Evolutionary conservation across 2,797 vertebrate species (phyloP).

Genomic region (Adelosebastes latens): DNA sequence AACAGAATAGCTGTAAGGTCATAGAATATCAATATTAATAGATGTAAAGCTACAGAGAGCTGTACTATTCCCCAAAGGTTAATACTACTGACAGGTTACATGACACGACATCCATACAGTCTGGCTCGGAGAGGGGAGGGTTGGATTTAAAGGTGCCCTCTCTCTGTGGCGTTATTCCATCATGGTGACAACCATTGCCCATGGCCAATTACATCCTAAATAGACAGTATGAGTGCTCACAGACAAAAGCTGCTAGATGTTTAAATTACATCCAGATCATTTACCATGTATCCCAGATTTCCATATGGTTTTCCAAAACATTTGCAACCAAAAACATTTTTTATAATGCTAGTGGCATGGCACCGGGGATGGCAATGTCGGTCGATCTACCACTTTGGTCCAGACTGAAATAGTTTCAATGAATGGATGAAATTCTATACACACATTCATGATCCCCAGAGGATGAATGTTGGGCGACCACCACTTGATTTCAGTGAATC

Average conservation of each 20-base stretch:
- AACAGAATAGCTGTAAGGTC: constrained; percentile 64
- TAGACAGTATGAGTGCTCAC: not conserved
- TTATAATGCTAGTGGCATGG: too few relatives aligned
- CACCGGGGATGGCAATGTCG: not conserved
- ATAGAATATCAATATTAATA: constrained; percentile 75
- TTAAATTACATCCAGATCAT: not conserved
- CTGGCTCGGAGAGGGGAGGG: constrained; percentile 3
- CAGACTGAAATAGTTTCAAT: not conserved
- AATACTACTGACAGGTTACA: constrained; percentile 57
- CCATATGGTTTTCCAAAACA: not conserved
- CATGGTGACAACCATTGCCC: not conserved
- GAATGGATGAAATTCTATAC: too few relatives aligned
- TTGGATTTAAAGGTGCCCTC: constrained; percentile 33
- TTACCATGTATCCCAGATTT: not conserved
- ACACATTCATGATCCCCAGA: too few relatives aligned
- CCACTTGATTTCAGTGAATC: not conserved
- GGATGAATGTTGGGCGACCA: not conserved
- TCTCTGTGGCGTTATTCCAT: constrained; percentile 17
- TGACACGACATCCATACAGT: constrained; percentile 33
- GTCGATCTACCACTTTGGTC: not conserved
- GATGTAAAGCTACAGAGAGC: constrained; percentile 51
- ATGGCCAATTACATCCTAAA: not conserved
- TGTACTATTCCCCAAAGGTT: constrained; percentile 46
- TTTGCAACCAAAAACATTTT: not conserved
- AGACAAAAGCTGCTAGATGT: not conserved